Conservation (phyloP, 2,113 vertebrate genomes). For the Cryptomyrus ogoouensis region DNA sequence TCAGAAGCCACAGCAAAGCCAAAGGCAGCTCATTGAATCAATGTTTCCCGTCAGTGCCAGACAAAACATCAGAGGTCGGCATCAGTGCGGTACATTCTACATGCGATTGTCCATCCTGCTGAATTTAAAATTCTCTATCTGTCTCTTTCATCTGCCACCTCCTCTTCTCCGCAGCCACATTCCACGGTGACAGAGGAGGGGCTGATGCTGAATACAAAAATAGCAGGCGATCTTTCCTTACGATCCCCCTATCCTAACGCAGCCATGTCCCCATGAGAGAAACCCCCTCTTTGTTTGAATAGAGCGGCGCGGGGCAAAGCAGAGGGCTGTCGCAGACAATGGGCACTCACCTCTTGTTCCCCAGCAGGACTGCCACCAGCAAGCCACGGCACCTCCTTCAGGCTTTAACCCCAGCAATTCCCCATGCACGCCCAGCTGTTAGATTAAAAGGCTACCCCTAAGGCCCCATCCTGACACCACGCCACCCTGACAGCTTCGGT, state of each 20-base stretch:
- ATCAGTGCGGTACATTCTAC: neutral
- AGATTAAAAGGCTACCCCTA: constrained; percentile 30
- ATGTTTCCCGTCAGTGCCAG: neutral
- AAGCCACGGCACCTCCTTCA: constrained; percentile 21
- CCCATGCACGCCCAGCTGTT: constrained; percentile 28
- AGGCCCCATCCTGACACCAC: constrained; percentile 37
- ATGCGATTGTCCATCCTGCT: neutral
- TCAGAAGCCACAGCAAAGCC: neutral
- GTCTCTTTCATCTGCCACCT: neutral
- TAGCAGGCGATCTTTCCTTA: neutral
- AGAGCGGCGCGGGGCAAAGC: neutral
- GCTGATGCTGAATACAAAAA: constrained; percentile 10
- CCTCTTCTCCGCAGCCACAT: neutral
- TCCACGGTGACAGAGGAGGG: neutral
- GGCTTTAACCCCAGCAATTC: constrained; percentile 29
- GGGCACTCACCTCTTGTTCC: constrained; percentile 34
- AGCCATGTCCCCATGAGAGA: neutral
- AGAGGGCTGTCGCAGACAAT: constrained; percentile 15
- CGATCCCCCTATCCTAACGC: neutral
- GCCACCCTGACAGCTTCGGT: constrained; percentile 23
- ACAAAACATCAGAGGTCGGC: neutral
- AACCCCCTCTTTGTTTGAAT: constrained; percentile 28
- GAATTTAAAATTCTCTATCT: neutral
- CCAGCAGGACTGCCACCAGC: constrained; percentile 28
- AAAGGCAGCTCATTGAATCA: neutral